phyloP scores from a whole-genome alignment of 92 coral and sea anemone species.

The Micromussa lordhowensis region DNA sequence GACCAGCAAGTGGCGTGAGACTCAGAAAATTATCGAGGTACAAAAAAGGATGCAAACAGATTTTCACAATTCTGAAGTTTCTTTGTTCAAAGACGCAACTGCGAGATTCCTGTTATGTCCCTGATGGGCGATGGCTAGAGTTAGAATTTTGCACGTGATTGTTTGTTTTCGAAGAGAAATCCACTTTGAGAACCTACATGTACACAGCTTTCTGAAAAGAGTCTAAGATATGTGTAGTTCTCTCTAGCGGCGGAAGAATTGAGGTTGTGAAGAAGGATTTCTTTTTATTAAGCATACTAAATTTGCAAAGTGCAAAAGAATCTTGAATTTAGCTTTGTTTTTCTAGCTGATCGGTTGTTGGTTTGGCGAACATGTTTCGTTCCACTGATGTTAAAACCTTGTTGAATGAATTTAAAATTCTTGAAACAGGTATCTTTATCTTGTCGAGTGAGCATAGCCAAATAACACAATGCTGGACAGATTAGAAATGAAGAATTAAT shows the following conservation, averaged over 20 bases:
- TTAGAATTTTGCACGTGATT: too few relatives aligned
- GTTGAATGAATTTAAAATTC: background rate
- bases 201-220: too few relatives aligned
- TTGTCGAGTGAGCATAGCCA: background rate
- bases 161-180: too few relatives aligned
- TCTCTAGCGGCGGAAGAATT: background rate
- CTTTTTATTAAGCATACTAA: background rate
- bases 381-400: background rate
- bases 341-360: background rate
- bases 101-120: too few relatives aligned
- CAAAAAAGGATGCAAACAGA: background rate
- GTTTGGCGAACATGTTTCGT: background rate
- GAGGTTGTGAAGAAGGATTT: background rate
- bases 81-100: background rate
- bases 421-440: background rate
- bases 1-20: slow-evolving; percentile 99
- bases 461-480: background rate
- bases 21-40: slow-evolving; percentile 98
- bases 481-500: background rate
- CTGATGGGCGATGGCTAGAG: too few relatives aligned
- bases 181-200: too few relatives aligned
- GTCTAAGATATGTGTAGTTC: too few relatives aligned
- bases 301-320: background rate
- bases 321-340: background rate
- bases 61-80: background rate